phyloP scores from a whole-genome alignment of 2,888 invertebrate genomes.

The Petrolisthes manimaculis region DNA sequence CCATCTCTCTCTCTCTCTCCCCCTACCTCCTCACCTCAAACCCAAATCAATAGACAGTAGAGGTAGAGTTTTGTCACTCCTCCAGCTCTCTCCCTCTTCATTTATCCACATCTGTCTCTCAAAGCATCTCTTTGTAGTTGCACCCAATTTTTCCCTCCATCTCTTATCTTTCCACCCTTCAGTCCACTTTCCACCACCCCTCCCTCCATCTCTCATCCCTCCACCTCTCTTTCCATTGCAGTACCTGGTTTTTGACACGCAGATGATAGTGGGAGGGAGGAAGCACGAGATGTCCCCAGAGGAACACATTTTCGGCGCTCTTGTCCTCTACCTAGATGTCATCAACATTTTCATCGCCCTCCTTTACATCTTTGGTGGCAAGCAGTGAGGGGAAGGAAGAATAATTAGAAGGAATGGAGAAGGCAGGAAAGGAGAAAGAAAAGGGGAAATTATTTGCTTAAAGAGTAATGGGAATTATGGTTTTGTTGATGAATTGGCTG shows the following conservation, averaged over 20 bases:
- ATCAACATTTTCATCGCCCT: constrained; percentile 75
- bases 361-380: constrained; percentile 68
- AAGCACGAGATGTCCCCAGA: constrained; percentile 76
- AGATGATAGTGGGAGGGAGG: constrained; percentile 77
- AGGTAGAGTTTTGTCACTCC: too few relatives aligned
- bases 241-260: constrained; percentile 78
- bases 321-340: constrained; percentile 78
- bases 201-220: background rate
- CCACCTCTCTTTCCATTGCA: constrained; percentile 42
- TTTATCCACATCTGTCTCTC: too few relatives aligned
- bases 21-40: too few relatives aligned
- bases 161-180: too few relatives aligned
- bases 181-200: background rate
- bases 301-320: constrained; percentile 77
- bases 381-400: constrained; percentile 35
- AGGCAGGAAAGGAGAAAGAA: background rate
- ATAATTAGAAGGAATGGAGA: too few relatives aligned
- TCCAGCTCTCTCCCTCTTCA: too few relatives aligned
- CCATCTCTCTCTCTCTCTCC: too few relatives aligned
- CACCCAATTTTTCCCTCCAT: too few relatives aligned
- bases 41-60: too few relatives aligned
- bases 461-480: constrained; percentile 1
- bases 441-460: background rate
- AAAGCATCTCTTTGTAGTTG: too few relatives aligned
- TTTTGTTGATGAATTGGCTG: background rate